A percentile compares a stretch with the other conserved stretches of the same genome.
These are phyloP conservation scores for Drosophila littoralis DNA, from an alignment of 1,140 invertebrate species.

Conservation along the genomic window DNA sequence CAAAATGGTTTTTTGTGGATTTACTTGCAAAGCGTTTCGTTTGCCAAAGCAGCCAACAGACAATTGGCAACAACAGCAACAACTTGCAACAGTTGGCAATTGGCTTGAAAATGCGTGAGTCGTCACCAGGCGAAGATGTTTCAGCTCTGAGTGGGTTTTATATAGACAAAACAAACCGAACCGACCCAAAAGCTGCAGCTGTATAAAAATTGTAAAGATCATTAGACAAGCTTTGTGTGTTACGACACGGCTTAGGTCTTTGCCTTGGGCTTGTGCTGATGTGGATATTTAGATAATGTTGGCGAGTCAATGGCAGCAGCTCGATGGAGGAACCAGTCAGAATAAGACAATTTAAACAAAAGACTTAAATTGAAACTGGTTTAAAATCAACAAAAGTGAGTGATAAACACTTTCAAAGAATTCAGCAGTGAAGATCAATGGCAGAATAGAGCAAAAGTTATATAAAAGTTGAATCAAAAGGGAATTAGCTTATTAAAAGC, in stretches of 20 bases:
- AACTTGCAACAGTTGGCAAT: conserved; percentile 60
- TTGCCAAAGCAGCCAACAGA: conserved; percentile 13
- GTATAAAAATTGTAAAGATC: conserved; percentile 59
- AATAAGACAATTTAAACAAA: conserved; percentile 23
- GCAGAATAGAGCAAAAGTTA: background rate
- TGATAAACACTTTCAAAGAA: conserved; percentile 12
- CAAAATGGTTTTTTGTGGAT: conserved; percentile 60
- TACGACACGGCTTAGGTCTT: conserved; percentile 31
- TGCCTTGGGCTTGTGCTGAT: conserved; percentile 19
- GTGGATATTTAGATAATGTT: conserved; percentile 19
- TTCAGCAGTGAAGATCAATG: background rate
- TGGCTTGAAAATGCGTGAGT: conserved; percentile 73
- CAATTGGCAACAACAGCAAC: conserved; percentile 30
- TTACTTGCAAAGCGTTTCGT: conserved; percentile 39
- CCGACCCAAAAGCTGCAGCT: conserved; percentile 29
- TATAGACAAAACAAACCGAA: conserved; percentile 33
- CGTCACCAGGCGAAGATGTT: conserved; percentile 45
- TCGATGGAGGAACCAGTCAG: conserved; percentile 7
- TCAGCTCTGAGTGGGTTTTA: conserved; percentile 57
- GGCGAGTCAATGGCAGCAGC: conserved; percentile 4
- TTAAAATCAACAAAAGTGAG: conserved; percentile 38
- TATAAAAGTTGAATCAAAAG: background rate
- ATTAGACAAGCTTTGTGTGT: conserved; percentile 57
- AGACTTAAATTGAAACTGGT: conserved; percentile 29
- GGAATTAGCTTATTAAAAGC: conserved; percentile 12